A percentile compares a stretch with the other conserved stretches of the same genome.
phyloP scores from a whole-genome alignment of 2,888 invertebrate genomes.

The Drosophila borborema region DNA sequence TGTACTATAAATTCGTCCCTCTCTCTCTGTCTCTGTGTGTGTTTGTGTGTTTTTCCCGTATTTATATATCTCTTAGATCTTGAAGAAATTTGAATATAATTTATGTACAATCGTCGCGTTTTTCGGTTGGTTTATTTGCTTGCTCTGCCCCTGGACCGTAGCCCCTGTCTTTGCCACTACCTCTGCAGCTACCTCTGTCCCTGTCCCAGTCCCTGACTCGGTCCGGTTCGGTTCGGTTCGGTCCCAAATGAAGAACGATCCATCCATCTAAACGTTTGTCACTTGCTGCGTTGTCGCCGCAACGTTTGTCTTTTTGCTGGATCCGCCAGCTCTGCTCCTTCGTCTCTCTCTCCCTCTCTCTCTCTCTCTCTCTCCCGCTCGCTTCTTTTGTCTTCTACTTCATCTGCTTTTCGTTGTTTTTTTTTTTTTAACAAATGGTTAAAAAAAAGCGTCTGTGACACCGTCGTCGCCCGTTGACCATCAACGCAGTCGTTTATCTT shows the following conservation, averaged over 20 bases:
- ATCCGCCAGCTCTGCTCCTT: conserved; percentile 73
- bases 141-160: conserved; percentile 23
- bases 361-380: conserved; percentile 1
- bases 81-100: conserved; percentile 81
- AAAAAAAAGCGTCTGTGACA: conserved; percentile 34
- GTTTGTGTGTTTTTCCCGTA: conserved; percentile 64
- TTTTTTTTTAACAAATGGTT: conserved; percentile 16
- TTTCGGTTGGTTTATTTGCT: conserved; percentile 76
- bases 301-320: conserved; percentile 72
- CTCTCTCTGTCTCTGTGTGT: conserved; percentile 18
- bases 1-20: conserved; percentile 46
- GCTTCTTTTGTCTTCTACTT: conserved; percentile 43
- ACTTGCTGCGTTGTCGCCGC: conserved; percentile 76
- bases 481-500: conserved; percentile 66
- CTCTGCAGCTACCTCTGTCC: conserved; percentile 5
- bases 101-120: conserved; percentile 81
- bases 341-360: conserved; percentile 25
- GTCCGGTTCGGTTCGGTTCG: conserved; percentile 25
- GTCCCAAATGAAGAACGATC: conserved; percentile 70
- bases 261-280: conserved; percentile 80
- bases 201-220: conserved; percentile 13
- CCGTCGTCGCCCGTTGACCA: conserved; percentile 49
- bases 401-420: conserved; percentile 18
- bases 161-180: conserved; percentile 7
- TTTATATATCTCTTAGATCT: conserved; percentile 80